Percentiles rank a stretch among this genome's conserved stretches.
These are phyloP conservation scores for Hartigia nigra DNA, from an alignment of 2,888 invertebrate genomes.

Conservation along the genomic window DNA sequence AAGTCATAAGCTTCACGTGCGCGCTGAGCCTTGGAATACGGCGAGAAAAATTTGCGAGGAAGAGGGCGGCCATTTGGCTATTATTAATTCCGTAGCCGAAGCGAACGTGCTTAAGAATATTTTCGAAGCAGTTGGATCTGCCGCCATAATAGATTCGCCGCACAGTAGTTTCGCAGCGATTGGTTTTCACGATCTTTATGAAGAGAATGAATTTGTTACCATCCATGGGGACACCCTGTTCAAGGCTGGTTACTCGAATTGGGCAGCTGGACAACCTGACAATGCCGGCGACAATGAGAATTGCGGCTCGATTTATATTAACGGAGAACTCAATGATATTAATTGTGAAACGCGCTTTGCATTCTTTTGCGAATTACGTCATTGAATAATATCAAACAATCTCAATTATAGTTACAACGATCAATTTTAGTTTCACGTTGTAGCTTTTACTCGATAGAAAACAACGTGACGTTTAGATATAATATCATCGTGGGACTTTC, in stretches of 20 bases:
- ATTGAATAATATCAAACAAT: too few species aligned
- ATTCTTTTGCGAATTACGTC: slow-evolving; percentile 7
- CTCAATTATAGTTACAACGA: background rate
- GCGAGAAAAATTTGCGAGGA: slow-evolving; percentile 16
- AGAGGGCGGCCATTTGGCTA: slow-evolving; percentile 12
- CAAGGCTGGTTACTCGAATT: slow-evolving; percentile 12
- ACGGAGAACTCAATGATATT: slow-evolving; percentile 10
- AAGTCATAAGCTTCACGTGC: slow-evolving; percentile 8
- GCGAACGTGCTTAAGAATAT: slow-evolving; percentile 1
- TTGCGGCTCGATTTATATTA: slow-evolving; percentile 1
- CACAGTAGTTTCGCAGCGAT: background rate
- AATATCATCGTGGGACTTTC: too few species aligned
- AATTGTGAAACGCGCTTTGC: background rate
- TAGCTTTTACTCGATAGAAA: too few species aligned
- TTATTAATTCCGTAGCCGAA: slow-evolving; percentile 9
- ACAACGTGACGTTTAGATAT: too few species aligned
- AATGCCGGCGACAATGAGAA: background rate
- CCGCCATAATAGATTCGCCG: background rate
- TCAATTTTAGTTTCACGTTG: background rate
- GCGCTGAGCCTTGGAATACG: slow-evolving; percentile 6
- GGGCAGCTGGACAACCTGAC: background rate
- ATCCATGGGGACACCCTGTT: slow-evolving; percentile 1
- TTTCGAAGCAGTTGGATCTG: background rate
- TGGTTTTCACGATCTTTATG: slow-evolving; percentile 9
- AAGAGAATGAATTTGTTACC: slow-evolving; percentile 7